Conservation (phyloP, 2,113 vertebrate genomes). For the Semicossyphus pulcher region DNA sequence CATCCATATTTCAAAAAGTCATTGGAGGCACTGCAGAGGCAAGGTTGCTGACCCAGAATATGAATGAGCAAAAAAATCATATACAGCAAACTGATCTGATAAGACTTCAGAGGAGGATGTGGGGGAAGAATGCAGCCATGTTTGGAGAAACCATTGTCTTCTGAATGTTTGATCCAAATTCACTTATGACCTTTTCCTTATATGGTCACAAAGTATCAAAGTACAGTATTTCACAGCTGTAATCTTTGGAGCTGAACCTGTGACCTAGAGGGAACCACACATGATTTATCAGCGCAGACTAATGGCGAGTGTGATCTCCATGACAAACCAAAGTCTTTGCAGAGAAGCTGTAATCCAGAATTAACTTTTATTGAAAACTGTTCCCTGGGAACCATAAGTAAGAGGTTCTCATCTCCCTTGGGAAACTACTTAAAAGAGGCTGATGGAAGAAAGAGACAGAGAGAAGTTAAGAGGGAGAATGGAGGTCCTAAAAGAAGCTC, state of each 20-base stretch:
- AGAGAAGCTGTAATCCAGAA: constrained; percentile 7
- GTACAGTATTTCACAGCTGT: constrained; percentile 10
- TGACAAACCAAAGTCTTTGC: neutral
- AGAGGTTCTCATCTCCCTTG: constrained; percentile 24
- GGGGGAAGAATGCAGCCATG: constrained; percentile 13
- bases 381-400: neutral
- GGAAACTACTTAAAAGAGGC: constrained; percentile 30
- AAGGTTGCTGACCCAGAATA: constrained; percentile 55
- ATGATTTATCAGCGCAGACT: constrained; percentile 8
- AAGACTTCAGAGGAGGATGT: constrained; percentile 53
- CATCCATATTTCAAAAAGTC: constrained; percentile 69
- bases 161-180: constrained; percentile 7
- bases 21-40: constrained; percentile 21
- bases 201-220: constrained; percentile 31
- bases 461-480: constrained; percentile 19
- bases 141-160: constrained; percentile 21
- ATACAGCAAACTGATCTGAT: constrained; percentile 36
- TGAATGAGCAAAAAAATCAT: constrained; percentile 52
- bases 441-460: neutral
- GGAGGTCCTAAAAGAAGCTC: constrained; percentile 55
- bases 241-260: constrained; percentile 12
- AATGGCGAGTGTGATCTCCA: neutral
- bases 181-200: constrained; percentile 10
- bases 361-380: neutral
- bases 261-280: constrained; percentile 10